phyloP scores from a whole-genome alignment of 1,140 invertebrate species.

The Rhopalosiphum maidis region DNA sequence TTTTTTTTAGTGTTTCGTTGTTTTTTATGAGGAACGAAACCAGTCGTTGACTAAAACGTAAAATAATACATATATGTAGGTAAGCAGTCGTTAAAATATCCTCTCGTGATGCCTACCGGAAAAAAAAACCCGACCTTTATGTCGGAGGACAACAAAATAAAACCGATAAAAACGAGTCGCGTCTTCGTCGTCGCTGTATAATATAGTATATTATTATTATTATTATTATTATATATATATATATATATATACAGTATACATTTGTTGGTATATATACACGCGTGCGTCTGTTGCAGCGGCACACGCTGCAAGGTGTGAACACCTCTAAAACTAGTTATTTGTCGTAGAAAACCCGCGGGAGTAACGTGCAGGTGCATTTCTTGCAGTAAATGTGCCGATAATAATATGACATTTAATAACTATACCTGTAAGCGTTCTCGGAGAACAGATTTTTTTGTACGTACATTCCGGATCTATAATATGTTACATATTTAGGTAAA shows the following conservation, averaged over 20 bases:
- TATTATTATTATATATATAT: neutral
- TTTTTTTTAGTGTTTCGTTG: neutral
- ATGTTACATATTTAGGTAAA: neutral
- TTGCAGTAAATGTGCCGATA: neutral
- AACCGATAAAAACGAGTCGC: constrained; percentile 16
- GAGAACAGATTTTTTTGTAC: neutral
- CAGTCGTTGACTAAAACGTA: constrained; percentile 8
- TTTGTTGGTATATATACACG: neutral
- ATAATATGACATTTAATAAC: neutral
- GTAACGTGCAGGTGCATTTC: neutral
- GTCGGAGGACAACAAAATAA: constrained; percentile 2
- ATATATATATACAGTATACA: neutral
- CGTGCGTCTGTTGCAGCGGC: neutral
- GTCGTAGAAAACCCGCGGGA: neutral
- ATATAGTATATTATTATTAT: neutral
- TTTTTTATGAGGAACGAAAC: neutral
- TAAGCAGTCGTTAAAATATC: constrained; percentile 5
- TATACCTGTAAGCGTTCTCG: neutral
- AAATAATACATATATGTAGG: neutral
- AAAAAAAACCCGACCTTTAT: constrained; percentile 23
- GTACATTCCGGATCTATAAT: neutral
- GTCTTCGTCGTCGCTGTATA: neutral
- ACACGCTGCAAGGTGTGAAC: constrained; percentile 34
- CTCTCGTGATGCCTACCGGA: neutral
- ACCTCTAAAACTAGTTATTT: constrained; percentile 4